A percentile compares a stretch with the other conserved stretches of the same genome.
Evolutionary conservation across 2,888 invertebrate genomes (phyloP).

Genomic region (Loripinus fragilis): DNA sequence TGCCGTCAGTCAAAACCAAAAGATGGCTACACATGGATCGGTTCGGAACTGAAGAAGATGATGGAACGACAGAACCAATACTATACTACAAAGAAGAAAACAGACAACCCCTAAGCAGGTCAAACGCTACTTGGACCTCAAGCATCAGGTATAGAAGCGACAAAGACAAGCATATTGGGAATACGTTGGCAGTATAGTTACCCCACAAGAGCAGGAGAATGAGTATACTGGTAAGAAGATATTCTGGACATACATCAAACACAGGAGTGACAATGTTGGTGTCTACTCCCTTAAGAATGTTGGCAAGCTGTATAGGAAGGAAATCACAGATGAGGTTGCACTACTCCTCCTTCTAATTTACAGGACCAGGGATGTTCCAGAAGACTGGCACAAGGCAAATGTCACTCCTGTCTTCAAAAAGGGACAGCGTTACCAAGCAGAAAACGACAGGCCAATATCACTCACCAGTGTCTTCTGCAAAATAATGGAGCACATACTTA

Average conservation of each 20-base stretch:
- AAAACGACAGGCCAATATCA: slow-evolving; percentile 14
- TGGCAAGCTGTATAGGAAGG: slow-evolving; percentile 24
- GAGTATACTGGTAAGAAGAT: slow-evolving; percentile 14
- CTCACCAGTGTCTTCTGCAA: slow-evolving; percentile 24
- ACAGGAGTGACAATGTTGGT: slow-evolving; percentile 6
- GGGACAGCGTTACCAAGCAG: slow-evolving; percentile 9
- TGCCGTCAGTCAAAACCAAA: slow-evolving; percentile 17
- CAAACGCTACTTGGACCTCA: slow-evolving; percentile 14
- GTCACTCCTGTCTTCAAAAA: too few relatives aligned
- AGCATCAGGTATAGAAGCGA: slow-evolving; percentile 16
- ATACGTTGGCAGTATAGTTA: slow-evolving; percentile 27
- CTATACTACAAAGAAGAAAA: slow-evolving; percentile 23
- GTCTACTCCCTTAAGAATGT: slow-evolving; percentile 18
- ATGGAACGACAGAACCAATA: not conserved
- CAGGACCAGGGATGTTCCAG: slow-evolving; percentile 12
- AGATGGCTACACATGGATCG: slow-evolving; percentile 31
- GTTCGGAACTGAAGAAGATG: not conserved
- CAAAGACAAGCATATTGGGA: too few relatives aligned
- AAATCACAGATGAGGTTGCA: not conserved
- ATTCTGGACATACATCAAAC: slow-evolving; percentile 30
- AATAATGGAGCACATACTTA: too few relatives aligned
- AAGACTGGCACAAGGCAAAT: slow-evolving; percentile 11
- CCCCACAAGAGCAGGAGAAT: slow-evolving; percentile 19
- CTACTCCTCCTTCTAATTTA: slow-evolving; percentile 12
- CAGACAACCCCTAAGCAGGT: not conserved